These are phyloP conservation scores for Drosophila leontia DNA, from an alignment of 1,140 invertebrate genomes.

Conservation along the genomic window DNA sequence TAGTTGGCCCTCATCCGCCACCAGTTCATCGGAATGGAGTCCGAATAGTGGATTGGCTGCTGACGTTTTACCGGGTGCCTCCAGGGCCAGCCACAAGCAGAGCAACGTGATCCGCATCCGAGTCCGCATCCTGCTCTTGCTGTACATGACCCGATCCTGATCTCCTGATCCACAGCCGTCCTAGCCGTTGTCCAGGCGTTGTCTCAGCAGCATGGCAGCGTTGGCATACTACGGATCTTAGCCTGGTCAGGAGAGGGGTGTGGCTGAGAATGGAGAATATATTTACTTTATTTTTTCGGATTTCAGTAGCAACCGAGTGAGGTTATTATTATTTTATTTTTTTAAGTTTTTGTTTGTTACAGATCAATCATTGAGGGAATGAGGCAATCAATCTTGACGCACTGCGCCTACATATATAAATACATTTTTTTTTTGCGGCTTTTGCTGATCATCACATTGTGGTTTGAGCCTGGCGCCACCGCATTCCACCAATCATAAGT, in stretches of 20 bases:
- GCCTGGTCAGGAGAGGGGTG: constrained; percentile 1
- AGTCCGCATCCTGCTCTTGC: constrained; percentile 11
- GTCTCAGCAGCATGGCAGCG: constrained; percentile 74
- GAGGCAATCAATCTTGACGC: constrained; percentile 28
- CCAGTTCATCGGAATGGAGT: constrained; percentile 85
- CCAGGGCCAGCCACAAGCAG: constrained; percentile 50
- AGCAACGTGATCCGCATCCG: constrained; percentile 39
- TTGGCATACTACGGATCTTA: constrained; percentile 52
- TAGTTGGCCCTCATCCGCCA: constrained; percentile 86
- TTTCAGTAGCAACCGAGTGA: constrained; percentile 15
- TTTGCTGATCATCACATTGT: constrained; percentile 24
- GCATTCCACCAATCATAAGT: constrained; percentile 6
- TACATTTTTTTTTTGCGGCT: not conserved
- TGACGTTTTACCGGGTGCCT: not conserved
- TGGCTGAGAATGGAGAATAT: not conserved
- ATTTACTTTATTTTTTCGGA: not conserved
- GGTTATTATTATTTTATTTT: constrained; percentile 2
- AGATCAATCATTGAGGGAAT: constrained; percentile 12
- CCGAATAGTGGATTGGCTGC: constrained; percentile 66
- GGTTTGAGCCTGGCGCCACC: constrained; percentile 26
- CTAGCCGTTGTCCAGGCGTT: constrained; percentile 74
- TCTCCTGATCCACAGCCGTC: constrained; percentile 20
- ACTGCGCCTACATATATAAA: not conserved
- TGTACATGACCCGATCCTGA: constrained; percentile 1
- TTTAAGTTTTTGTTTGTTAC: not conserved